A percentile compares a stretch with the other conserved stretches of the same genome.
Evolutionary conservation across 2,113 vertebrate species (phyloP).

Genomic region (Trogon melanurus): DNA sequence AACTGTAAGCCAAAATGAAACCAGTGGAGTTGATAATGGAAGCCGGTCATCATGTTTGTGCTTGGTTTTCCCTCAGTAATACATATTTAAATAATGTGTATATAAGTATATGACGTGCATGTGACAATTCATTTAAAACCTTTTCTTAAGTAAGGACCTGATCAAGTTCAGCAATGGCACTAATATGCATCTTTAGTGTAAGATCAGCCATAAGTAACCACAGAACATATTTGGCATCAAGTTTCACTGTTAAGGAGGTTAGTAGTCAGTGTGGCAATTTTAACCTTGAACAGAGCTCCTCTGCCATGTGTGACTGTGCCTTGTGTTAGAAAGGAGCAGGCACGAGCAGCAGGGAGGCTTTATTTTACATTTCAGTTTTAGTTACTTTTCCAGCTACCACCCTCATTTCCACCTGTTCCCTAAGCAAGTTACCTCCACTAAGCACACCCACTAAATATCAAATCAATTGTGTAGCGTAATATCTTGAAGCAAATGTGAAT

Average conservation of each 20-base stretch:
- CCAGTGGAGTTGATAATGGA: background rate
- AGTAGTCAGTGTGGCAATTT: background rate
- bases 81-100: background rate
- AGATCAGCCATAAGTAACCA: background rate
- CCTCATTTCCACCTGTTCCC: slow-evolving; percentile 51
- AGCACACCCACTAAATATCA: slow-evolving; percentile 33
- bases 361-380: background rate
- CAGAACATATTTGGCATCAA: background rate
- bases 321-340: background rate
- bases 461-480: background rate
- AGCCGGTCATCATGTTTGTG: background rate
- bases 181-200: background rate
- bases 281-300: background rate
- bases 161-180: background rate
- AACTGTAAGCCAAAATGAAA: background rate
- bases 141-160: background rate
- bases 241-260: background rate
- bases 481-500: background rate
- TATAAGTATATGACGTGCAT: rapidly evolving
- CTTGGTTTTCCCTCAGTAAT: background rate
- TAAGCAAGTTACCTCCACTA: background rate
- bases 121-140: background rate
- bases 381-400: slow-evolving; percentile 24
- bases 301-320: background rate
- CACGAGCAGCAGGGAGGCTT: background rate